Conservation (phyloP, 2,888 invertebrate species). For the Beris morrisii region DNA sequence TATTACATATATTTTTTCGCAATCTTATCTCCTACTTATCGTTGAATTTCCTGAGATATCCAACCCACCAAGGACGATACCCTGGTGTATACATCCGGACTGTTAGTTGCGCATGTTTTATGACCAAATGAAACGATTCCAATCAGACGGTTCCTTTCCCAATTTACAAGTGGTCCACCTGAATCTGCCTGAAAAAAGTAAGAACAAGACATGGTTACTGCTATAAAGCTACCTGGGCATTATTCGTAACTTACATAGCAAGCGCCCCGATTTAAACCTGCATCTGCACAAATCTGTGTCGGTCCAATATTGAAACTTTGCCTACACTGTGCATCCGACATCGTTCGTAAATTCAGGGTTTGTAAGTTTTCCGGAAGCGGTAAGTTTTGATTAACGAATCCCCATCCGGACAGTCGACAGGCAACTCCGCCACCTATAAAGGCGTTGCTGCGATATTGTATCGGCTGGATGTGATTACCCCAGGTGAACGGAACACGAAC, state of each 20-base stretch:
- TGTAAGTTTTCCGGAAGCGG: constrained; percentile 47
- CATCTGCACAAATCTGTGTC: constrained; percentile 51
- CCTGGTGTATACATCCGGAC: constrained; percentile 53
- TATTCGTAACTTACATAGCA: constrained; percentile 46
- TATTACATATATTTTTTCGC: no score
- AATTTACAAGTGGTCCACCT: constrained; percentile 52
- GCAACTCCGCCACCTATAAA: constrained; percentile 46
- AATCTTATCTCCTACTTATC: no score
- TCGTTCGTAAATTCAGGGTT: constrained; percentile 48
- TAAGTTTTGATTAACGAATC: constrained; percentile 27
- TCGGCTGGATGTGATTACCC: constrained; percentile 51
- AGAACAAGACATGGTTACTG: no score
- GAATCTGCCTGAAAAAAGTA: constrained; percentile 50
- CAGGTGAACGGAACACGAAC: constrained; percentile 49
- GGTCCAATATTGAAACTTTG: constrained; percentile 48
- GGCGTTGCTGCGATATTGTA: constrained; percentile 50
- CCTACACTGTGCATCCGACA: constrained; percentile 48
- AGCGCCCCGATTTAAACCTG: constrained; percentile 45
- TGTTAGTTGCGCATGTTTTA: constrained; percentile 37
- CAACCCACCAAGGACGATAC: constrained; percentile 50
- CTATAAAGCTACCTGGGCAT: no score
- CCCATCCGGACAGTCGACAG: constrained; percentile 51
- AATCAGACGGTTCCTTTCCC: constrained; percentile 44
- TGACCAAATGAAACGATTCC: constrained; percentile 53
- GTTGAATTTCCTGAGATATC: constrained; percentile 43